These are phyloP conservation scores for Peromyscus californicus DNA, from an alignment of 2,113 vertebrate species.

Conservation along the genomic window DNA sequence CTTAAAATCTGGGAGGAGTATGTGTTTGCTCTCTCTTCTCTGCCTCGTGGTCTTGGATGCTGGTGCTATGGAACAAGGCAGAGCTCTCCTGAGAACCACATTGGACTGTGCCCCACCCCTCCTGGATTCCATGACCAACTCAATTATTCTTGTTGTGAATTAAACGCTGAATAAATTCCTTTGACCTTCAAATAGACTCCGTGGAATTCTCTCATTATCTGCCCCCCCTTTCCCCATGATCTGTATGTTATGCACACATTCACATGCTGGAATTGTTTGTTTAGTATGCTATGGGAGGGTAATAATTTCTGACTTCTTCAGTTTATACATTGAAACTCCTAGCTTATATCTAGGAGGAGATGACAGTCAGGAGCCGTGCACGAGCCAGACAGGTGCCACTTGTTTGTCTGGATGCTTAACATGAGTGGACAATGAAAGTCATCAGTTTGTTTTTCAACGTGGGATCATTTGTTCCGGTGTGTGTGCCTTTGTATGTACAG, in stretches of 20 bases:
- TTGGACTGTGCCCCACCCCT: too few species aligned
- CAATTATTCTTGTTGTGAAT: too few species aligned
- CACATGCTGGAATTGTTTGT: neutral
- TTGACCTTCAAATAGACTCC: too few species aligned
- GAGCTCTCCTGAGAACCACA: too few species aligned
- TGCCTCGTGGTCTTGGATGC: too few species aligned
- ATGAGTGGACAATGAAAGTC: neutral
- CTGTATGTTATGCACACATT: neutral
- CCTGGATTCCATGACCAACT: too few species aligned
- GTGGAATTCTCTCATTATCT: too few species aligned
- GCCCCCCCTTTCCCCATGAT: neutral
- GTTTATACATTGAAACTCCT: neutral
- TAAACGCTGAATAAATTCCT: too few species aligned
- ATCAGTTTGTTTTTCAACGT: neutral
- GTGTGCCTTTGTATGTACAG: neutral
- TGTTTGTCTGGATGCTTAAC: neutral
- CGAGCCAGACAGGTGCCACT: neutral
- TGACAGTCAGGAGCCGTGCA: neutral
- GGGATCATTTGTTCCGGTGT: neutral
- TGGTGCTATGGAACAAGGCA: too few species aligned
- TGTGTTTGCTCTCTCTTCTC: too few species aligned
- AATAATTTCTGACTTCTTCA: neutral
- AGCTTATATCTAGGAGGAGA: neutral
- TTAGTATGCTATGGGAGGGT: neutral
- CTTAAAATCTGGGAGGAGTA: too few species aligned